A percentile compares a stretch with the other conserved stretches of the same genome.
Conservation (phyloP, 2,113 vertebrate genomes). For the Nettapus auritus region DNA sequence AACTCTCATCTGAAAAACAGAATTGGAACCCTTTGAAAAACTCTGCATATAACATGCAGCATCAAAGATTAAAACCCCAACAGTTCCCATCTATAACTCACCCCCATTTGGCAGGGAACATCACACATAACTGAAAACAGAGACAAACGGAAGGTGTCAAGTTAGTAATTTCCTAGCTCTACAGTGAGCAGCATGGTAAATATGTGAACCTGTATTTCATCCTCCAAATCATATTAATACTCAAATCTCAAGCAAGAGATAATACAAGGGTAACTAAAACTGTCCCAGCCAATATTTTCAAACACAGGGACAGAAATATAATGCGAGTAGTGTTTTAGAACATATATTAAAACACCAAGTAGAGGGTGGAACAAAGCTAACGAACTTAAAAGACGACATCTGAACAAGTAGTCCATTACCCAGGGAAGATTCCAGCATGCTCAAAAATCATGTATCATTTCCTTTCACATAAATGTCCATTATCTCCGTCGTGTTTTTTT, state of each 20-base stretch:
- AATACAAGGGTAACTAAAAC: background rate
- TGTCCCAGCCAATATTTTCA: background rate
- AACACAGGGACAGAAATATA: background rate
- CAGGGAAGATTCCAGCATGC: background rate
- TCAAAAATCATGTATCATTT: conserved; percentile 35
- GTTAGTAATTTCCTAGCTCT: conserved; percentile 46
- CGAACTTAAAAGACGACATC: conserved; percentile 21
- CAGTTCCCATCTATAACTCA: conserved; percentile 38
- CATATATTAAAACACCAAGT: conserved; percentile 1
- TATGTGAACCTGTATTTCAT: conserved; percentile 14
- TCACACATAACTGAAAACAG: background rate
- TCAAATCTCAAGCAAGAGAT: background rate
- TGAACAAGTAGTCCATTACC: conserved; percentile 1
- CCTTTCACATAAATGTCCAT: background rate
- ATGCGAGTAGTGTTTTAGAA: background rate
- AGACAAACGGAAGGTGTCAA: conserved; percentile 64
- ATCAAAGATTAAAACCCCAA: conserved; percentile 46
- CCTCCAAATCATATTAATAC: conserved; percentile 15
- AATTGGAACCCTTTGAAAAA: background rate
- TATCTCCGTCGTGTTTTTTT: background rate
- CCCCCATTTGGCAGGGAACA: background rate
- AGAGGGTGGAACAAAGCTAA: conserved; percentile 24
- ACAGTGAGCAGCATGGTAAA: conserved; percentile 45
- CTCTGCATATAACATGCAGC: background rate
- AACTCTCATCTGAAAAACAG: background rate